Percentiles rank a stretch among this genome's conserved stretches.
These are phyloP conservation scores for Scelioninae gen. 1 DNA, from an alignment of 2,888 invertebrate genomes.

Conservation along the genomic window DNA sequence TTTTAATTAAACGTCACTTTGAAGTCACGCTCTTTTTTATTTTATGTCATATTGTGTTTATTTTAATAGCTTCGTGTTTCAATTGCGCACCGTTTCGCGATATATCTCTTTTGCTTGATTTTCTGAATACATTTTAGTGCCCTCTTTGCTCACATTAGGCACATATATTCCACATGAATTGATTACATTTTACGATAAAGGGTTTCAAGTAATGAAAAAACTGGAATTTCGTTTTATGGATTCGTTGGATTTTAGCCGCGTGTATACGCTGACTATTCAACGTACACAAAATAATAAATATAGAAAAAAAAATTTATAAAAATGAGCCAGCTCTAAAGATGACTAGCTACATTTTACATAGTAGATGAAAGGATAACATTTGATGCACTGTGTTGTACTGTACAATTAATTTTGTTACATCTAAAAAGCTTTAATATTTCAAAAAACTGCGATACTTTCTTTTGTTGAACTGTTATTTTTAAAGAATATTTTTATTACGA, in stretches of 20 bases:
- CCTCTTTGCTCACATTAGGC: slow-evolving; percentile 62
- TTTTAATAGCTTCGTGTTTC: slow-evolving; percentile 64
- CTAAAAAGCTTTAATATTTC: not conserved
- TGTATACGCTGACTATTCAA: slow-evolving; percentile 30
- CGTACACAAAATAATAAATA: slow-evolving; percentile 57
- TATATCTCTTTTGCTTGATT: slow-evolving; percentile 61
- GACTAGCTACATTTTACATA: slow-evolving; percentile 4
- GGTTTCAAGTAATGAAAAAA: slow-evolving; percentile 66
- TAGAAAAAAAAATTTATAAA: slow-evolving; percentile 52
- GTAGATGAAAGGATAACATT: slow-evolving; percentile 32
- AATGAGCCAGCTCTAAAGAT: slow-evolving; percentile 38
- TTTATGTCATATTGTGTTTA: slow-evolving; percentile 63
- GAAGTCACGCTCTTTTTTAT: slow-evolving; percentile 61
- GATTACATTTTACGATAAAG: slow-evolving; percentile 65
- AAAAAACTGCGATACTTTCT: not conserved
- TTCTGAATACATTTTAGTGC: slow-evolving; percentile 58
- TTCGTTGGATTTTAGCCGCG: slow-evolving; percentile 32
- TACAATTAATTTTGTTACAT: slow-evolving; percentile 20
- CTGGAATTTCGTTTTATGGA: slow-evolving; percentile 58
- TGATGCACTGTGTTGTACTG: not conserved
- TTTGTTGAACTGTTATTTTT: not conserved
- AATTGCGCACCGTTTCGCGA: slow-evolving; percentile 53
- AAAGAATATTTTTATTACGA: not conserved
- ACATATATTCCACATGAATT: slow-evolving; percentile 57
- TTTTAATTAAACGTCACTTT: slow-evolving; percentile 70